These are phyloP conservation scores for Dasypus novemcinctus DNA, from an alignment of 2,113 vertebrate genomes.

Conservation along the genomic window DNA sequence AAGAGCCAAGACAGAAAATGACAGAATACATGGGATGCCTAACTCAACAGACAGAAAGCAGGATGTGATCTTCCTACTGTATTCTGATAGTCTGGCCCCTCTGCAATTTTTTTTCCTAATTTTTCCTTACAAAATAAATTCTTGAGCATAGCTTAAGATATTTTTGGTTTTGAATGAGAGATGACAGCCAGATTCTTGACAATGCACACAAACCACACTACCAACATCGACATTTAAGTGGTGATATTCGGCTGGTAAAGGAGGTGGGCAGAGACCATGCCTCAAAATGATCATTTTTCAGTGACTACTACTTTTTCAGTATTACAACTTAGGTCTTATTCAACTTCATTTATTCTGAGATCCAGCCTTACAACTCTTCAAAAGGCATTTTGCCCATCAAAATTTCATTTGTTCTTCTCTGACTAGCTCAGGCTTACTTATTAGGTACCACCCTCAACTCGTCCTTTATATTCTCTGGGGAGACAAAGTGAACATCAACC, in stretches of 20 bases:
- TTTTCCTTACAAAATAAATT: neutral
- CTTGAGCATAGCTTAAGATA: neutral
- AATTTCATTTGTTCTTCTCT: neutral
- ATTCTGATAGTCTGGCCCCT: neutral
- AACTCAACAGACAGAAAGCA: neutral
- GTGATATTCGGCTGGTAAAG: neutral
- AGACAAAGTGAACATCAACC: neutral
- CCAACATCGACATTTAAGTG: neutral
- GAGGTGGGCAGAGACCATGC: neutral
- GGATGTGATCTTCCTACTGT: neutral
- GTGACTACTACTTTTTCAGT: neutral
- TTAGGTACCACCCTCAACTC: neutral
- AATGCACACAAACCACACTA: neutral
- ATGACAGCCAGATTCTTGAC: neutral
- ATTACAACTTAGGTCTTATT: neutral
- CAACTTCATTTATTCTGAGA: neutral
- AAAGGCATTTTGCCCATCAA: neutral
- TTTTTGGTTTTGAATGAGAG: neutral
- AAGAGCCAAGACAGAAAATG: neutral
- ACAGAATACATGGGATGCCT: neutral
- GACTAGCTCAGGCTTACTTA: neutral
- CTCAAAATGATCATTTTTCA: slow-evolving; percentile 5
- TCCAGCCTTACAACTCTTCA: neutral
- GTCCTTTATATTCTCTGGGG: neutral
- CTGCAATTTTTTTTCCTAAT: neutral